A percentile compares a stretch with the other conserved stretches of the same genome.
Evolutionary conservation across 37 sponge, comb jelly and placozoan genomes (phyloP).

Genomic region (Dysidea cf. avara): DNA sequence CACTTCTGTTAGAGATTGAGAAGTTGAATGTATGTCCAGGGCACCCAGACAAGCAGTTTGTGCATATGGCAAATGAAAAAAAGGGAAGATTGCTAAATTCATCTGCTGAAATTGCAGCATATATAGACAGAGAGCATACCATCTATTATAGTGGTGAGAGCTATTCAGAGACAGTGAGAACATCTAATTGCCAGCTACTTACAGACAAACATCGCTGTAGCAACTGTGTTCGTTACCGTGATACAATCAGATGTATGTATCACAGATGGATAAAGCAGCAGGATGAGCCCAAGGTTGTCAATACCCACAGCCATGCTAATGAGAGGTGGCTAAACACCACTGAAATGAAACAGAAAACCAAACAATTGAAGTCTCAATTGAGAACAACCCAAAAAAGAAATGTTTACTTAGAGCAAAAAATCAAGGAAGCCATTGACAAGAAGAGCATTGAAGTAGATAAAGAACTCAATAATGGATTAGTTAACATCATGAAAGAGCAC

Average conservation of each 20-base stretch:
- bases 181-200: conserved; percentile 21
- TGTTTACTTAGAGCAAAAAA: conserved; percentile 3
- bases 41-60: conserved; percentile 25
- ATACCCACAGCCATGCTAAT: conserved; percentile 26
- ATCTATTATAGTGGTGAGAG: conserved; percentile 8
- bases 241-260: conserved; percentile 20
- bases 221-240: conserved; percentile 43
- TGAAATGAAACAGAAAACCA: conserved; percentile 8
- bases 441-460: no score
- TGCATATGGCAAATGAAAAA: conserved; percentile 26
- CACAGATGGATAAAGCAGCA: conserved; percentile 23
- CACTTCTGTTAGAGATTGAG: conserved; percentile 15
- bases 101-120: conserved; percentile 24
- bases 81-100: conserved; percentile 30
- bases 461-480: conserved; percentile 23
- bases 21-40: conserved; percentile 22
- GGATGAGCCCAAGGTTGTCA: background rate
- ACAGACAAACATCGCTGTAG: background rate
- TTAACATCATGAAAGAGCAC: no score
- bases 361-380: background rate
- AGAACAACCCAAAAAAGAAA: conserved; percentile 7
- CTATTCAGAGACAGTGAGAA: conserved; percentile 29
- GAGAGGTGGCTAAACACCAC: conserved; percentile 45
- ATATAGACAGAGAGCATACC: conserved; percentile 17
- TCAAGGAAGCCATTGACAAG: conserved; percentile 5